A percentile compares a stretch with the other conserved stretches of the same genome.
Evolutionary conservation across 1,140 invertebrate species (phyloP).

Genomic region (Diploscapter pachys): DNA sequence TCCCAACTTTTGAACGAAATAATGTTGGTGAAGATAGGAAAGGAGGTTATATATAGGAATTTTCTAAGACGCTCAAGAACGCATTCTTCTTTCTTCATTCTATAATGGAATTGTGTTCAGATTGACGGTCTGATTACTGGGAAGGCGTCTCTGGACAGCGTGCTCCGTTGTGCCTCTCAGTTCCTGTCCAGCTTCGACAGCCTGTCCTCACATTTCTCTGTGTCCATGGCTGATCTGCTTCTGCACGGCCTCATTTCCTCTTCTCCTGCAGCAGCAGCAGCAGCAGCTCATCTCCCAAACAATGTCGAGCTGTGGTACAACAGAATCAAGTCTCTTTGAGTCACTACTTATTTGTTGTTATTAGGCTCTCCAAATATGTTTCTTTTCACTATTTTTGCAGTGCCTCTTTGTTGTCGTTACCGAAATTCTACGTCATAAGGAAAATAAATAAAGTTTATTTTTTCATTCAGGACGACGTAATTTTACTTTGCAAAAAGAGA

Average conservation of each 20-base stretch:
- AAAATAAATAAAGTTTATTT: too few species aligned
- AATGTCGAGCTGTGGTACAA: conserved; percentile 32
- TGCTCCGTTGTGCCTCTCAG: conserved; percentile 19
- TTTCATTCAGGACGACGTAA: too few species aligned
- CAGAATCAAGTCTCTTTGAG: conserved; percentile 4
- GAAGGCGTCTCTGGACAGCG: not conserved
- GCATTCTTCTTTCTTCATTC: not conserved
- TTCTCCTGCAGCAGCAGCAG: too few species aligned
- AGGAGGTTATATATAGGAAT: too few species aligned
- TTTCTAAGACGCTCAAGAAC: not conserved
- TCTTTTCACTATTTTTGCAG: too few species aligned
- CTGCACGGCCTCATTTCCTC: not conserved
- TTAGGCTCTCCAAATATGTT: too few species aligned
- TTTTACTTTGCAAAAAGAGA: too few species aligned
- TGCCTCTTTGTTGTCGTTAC: too few species aligned
- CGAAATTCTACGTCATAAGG: too few species aligned
- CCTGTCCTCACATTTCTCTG: conserved; percentile 21
- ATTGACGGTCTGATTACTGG: conserved; percentile 3
- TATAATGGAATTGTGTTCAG: conserved; percentile 10
- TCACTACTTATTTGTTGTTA: too few species aligned
- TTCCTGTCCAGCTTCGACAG: conserved; percentile 33
- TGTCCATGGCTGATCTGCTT: conserved; percentile 25
- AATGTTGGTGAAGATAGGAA: not conserved
- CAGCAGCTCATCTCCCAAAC: conserved; percentile 6
- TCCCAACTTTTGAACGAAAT: not conserved